Evolutionary conservation across 2,888 invertebrate species (phyloP), one percentile per base, ranked within the genome.

Genomic region (Norana najaformis): DNA sequence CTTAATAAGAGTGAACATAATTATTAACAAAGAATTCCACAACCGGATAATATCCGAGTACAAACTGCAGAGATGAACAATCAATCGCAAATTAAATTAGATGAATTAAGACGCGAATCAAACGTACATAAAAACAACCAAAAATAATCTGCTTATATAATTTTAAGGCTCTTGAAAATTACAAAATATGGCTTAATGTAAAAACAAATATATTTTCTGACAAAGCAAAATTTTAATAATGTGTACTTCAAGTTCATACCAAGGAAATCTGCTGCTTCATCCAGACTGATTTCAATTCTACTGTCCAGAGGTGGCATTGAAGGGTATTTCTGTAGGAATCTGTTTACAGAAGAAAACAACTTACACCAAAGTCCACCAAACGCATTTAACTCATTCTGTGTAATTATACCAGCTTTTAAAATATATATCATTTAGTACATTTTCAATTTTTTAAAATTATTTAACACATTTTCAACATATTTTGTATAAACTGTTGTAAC

Each of bases 241-340:
- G 16, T 85, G 35, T 85, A 36, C 20, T 36, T 85, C 2, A 4
- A 35, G 37, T 35, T 36, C 85, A n/a, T 30, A 89, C 90, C 89
- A n/a, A 90, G 89, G 69, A 53, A 89, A n/a, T 82, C 83, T n/a
- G 90, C 88, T 39, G 90, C 88, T 89, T 96, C 96, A 94, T 96
- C 96, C 93, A 96, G 93, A 92, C 96, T 96, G 92, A 96, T 96
- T 94, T 94, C 94, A 53, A 94, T 93, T 90, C 95, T 94, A 88
- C 96, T 95, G 18, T 95, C 95, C 18, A 91, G 94, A 90, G 93
- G 93, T 90, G 93, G 95, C 90, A 93, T 93, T 90, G 93, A 93
- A 41, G 94, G 94, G 92, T 94, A 95, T 89, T 92, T 93, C 36
- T 92, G 91, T 53, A 95, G 90, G 91, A 93, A 93, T 89, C 93